A percentile compares a stretch with the other conserved stretches of the same genome.
Evolutionary conservation across 2,888 invertebrate species (phyloP).

Genomic region (Orchestes rusci): DNA sequence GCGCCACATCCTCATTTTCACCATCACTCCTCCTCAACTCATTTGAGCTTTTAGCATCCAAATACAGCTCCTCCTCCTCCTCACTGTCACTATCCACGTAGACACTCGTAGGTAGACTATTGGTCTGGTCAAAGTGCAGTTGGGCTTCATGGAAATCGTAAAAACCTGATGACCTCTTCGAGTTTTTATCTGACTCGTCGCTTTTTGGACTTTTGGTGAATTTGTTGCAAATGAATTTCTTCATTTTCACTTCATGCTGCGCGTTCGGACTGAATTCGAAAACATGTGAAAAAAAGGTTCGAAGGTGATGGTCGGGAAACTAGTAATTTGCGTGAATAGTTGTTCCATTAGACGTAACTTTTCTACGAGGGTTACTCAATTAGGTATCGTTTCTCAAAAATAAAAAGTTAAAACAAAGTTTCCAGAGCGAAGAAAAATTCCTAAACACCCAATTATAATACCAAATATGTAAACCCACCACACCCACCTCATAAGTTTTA

Average conservation of each 20-base stretch:
- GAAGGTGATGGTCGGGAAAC: slow-evolving; percentile 21
- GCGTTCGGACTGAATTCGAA: slow-evolving; percentile 4
- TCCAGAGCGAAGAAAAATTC: no score
- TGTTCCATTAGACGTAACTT: slow-evolving; percentile 21
- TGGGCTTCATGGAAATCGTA: slow-evolving; percentile 41
- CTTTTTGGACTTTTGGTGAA: slow-evolving; percentile 37
- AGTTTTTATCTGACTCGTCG: slow-evolving; percentile 28
- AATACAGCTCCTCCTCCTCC: slow-evolving; percentile 33
- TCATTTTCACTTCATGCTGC: slow-evolving; percentile 33
- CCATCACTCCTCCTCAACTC: slow-evolving; percentile 9
- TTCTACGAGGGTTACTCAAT: no score
- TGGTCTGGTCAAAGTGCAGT: slow-evolving; percentile 32
- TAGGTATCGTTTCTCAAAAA: no score
- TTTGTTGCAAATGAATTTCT: slow-evolving; percentile 42
- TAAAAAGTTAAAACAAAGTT: no score
- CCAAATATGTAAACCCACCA: no score
- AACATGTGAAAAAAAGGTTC: slow-evolving; percentile 13
- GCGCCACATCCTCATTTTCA: slow-evolving; percentile 28
- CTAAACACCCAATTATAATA: no score
- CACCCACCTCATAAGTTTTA: no score
- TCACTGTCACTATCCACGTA: slow-evolving; percentile 30
- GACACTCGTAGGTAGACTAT: slow-evolving; percentile 32
- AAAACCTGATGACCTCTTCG: slow-evolving; percentile 37
- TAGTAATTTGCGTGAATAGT: slow-evolving; percentile 27
- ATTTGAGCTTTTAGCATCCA: slow-evolving; percentile 24